Base-by-base conservation (phyloP, 2,113 vertebrate genomes). In the Protobothrops mucrosquamatus region DNA sequence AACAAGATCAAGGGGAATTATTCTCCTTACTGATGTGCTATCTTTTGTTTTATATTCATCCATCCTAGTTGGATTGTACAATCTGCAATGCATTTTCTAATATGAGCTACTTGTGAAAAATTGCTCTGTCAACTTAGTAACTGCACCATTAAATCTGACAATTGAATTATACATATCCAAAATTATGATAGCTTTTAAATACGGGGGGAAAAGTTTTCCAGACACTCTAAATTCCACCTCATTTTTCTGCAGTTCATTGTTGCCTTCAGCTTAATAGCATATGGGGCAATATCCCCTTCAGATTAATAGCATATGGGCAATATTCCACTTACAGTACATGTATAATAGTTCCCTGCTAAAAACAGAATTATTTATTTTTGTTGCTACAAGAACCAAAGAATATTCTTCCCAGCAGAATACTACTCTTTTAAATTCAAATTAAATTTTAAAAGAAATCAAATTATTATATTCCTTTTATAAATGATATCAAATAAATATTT, bases 221-320 rank as follows among this genome's bases (percentile, higher is more conserved):
- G 74, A 51, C 51, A 22, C 54, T 92, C 92, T 69, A 92, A 95
- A 87, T 56, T 69, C 59, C 46, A 0, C 4, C 81, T 87, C 1
- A 51, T 91, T 57, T 92, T 92, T 94, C 54, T 69, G 22, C 0
- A 92, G 87, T 59, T 94, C 81, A 57, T 95, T 89, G 55, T 88
- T 95, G 59, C 95, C 93, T 97, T 97, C 95, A 46, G 48, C 1
- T 29, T 64, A 95, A 91, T 39, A 95, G 92, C 92, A 93, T 88
- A 90, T 93, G 88, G 93, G 94, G 90, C 93, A 94, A 95, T 64
- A 22, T 57, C 4, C 39, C 46, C 46, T 46, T 46, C 57, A 89
- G 51, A 85, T 92, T 61, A 61, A 64, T 64, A 64, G 23, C 92
- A 93, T 89, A 89, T 92, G 88, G 93, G 88, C 94, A 94, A 95